Base-by-base conservation (phyloP, 2,113 vertebrate genomes). In the Noturus placidus region DNA sequence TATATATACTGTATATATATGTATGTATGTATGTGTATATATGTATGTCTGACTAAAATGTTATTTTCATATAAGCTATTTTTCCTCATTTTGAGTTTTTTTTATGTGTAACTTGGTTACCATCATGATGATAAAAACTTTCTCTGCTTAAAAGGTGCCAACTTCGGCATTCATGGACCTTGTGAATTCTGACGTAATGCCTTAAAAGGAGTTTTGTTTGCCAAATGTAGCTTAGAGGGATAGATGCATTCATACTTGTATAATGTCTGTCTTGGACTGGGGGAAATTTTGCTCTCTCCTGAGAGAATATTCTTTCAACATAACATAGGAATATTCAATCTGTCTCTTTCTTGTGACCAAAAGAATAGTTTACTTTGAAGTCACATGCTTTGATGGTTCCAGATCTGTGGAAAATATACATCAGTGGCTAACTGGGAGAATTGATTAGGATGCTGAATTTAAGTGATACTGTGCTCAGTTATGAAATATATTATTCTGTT, bases 351-450 rank as follows among this genome's bases (percentile, higher is more conserved):
- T 92, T 93, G 67, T 90, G 70, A 89, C 87, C 89, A 89, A 90
- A 92, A 92, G 85, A 92, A 88, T 86, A 84, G 79, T 63, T 85
- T 72, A 79, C 89, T 93, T 93, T 94, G 92, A 95, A 93, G 92
- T 77, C 20, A 20, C 65, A 87, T 69, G 83, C 91, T 92, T 92
- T 93, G 90, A 92, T 90, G 91, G 72, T 81, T 67, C 90, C 91
- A 93, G 92, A 92, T 91, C 72, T 88, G 83, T 86, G 54, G 84
- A 86, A 86, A 70, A 81, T 56, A 78, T 78, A 76, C 70, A 91
- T 90, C 87, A 87, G 86, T 86, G 79, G 19, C 52, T 86, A 69
- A 87, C 85, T 74, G 54, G 70, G 87, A 50, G 10, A 88, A 92
- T 91, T 92, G 87, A 91, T 90, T 76, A 91, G 59, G 52, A 88